phyloP scores from a whole-genome alignment of 2,888 invertebrate genomes.

The Diadegma fenestrale region DNA sequence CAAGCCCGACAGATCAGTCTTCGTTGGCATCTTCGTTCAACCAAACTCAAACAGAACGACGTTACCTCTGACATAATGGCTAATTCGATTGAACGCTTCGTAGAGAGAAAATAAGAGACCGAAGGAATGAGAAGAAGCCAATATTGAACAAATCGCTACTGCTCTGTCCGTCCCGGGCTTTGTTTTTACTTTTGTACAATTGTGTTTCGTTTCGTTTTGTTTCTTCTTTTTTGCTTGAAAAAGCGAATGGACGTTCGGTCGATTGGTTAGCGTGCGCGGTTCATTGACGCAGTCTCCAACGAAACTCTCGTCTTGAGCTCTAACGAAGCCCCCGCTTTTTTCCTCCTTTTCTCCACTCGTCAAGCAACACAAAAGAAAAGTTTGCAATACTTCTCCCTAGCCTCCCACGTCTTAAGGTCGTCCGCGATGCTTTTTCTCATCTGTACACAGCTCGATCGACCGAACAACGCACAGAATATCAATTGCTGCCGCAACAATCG shows the following conservation, averaged over 20 bases:
- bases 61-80: slow-evolving; percentile 70
- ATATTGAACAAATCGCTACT: slow-evolving; percentile 19
- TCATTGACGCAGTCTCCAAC: slow-evolving; percentile 58
- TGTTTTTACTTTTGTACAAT: slow-evolving; percentile 12
- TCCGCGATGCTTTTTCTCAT: slow-evolving; percentile 2
- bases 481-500: slow-evolving; percentile 13
- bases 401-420: neutral
- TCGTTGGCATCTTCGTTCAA: slow-evolving; percentile 58
- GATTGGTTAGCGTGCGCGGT: slow-evolving; percentile 61
- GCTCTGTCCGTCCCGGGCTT: neutral
- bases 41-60: slow-evolving; percentile 81
- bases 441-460: neutral
- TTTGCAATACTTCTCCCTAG: slow-evolving; percentile 47
- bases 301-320: slow-evolving; percentile 45
- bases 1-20: slow-evolving; percentile 76
- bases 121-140: slow-evolving; percentile 1
- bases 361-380: slow-evolving; percentile 29
- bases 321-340: slow-evolving; percentile 44
- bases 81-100: slow-evolving; percentile 75
- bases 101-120: slow-evolving; percentile 37
- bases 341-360: neutral
- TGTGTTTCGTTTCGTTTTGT: too few relatives aligned
- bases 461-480: slow-evolving; percentile 22
- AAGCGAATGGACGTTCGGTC: slow-evolving; percentile 35
- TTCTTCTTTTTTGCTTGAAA: slow-evolving; percentile 24